Conservation (phyloP, 2,113 vertebrate genomes). For the Craseonycteris thonglongyai region DNA sequence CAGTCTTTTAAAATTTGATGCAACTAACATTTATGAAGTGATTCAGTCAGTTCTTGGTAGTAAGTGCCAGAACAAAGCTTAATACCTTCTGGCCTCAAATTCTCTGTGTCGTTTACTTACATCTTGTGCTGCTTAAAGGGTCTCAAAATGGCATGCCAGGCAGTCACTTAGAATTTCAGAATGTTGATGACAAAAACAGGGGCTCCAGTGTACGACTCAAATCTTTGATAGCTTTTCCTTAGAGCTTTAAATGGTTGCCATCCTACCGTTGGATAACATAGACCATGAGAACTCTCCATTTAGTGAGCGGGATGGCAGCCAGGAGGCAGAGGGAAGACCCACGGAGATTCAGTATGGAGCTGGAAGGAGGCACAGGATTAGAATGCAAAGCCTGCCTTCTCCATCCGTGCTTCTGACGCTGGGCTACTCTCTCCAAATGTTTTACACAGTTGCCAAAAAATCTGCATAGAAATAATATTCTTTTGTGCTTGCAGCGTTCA, state of each 20-base stretch:
- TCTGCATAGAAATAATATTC: slow-evolving; percentile 69
- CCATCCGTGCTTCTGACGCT: neutral
- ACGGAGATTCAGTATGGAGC: neutral
- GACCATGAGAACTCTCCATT: neutral
- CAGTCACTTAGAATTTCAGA: neutral
- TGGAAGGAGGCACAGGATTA: neutral
- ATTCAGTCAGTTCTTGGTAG: neutral
- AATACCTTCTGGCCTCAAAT: neutral
- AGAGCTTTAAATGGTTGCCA: neutral
- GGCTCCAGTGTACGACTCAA: slow-evolving; percentile 19
- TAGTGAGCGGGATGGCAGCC: slow-evolving; percentile 18
- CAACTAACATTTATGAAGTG: neutral
- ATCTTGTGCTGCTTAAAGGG: neutral
- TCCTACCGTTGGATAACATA: neutral
- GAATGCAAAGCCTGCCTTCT: slow-evolving; percentile 3
- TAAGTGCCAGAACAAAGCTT: neutral
- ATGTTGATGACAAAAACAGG: neutral
- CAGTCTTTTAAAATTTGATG: neutral
- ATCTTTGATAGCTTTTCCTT: slow-evolving; percentile 10
- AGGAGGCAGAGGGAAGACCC: slow-evolving; percentile 2
- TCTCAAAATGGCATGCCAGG: neutral
- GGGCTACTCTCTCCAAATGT: slow-evolving; percentile 50
- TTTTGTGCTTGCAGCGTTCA: slow-evolving; percentile 61
- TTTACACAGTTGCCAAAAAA: slow-evolving; percentile 57
- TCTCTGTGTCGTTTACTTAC: neutral